Conservation (phyloP, 2,113 vertebrate species). For the Malurus cyaneus region DNA sequence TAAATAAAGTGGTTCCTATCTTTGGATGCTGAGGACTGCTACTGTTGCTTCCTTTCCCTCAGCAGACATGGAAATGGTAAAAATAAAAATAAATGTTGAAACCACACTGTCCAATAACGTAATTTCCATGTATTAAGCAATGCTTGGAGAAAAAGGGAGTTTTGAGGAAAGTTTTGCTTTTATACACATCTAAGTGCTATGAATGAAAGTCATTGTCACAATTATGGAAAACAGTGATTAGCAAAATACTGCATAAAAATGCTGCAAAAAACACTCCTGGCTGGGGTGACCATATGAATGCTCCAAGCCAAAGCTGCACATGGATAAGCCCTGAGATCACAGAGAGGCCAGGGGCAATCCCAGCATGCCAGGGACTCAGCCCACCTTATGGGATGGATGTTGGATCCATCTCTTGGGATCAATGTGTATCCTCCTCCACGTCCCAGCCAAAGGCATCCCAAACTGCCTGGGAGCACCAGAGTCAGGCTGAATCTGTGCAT, state of each 20-base stretch:
- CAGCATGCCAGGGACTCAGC: not conserved
- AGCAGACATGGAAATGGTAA: conserved; percentile 1
- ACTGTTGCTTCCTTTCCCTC: not conserved
- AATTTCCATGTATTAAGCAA: not conserved
- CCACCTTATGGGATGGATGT: not conserved
- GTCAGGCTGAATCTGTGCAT: not conserved
- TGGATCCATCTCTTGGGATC: not conserved
- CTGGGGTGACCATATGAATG: not conserved
- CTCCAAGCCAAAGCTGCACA: not conserved
- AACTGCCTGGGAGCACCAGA: rapidly evolving
- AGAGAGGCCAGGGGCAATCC: too few relatives aligned
- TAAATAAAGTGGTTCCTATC: conserved; percentile 19
- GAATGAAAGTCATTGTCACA: not conserved
- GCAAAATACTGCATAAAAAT: not conserved
- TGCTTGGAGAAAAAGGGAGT: not conserved
- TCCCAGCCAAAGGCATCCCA: not conserved
- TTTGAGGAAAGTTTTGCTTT: not conserved
- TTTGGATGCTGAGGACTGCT: not conserved
- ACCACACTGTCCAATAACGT: not conserved
- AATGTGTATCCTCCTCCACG: rapidly evolving
- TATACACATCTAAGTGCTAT: not conserved
- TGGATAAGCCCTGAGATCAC: not conserved
- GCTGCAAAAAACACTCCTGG: not conserved
- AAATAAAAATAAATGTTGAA: conserved; percentile 18
- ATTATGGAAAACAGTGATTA: not conserved